Evolutionary conservation across 2,797 vertebrate species (phyloP).

Genomic region (Schizopygopsis malacanthus): DNA sequence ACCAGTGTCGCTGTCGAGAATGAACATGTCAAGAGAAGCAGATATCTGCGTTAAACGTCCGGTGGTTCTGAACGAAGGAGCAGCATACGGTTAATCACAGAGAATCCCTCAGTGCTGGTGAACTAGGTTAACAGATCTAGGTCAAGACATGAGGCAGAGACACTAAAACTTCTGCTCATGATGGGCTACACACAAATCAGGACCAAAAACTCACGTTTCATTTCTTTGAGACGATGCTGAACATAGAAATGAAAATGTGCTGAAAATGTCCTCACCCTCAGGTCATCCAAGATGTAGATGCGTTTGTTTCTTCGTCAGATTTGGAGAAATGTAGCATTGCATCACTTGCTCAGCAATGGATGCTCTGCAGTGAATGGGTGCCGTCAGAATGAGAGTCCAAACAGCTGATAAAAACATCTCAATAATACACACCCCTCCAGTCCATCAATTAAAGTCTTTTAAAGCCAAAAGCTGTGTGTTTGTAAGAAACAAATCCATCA

Average conservation of each 20-base stretch:
- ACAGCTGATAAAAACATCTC: not conserved
- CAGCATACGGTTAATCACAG: not conserved
- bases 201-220: not conserved
- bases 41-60: not conserved
- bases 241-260: not conserved
- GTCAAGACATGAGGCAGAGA: constrained; percentile 68
- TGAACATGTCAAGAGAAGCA: not conserved
- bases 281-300: not conserved
- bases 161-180: constrained; percentile 61
- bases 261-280: not conserved
- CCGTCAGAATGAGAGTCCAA: not conserved
- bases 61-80: not conserved
- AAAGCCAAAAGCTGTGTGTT: not conserved
- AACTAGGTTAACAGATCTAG: constrained; percentile 79
- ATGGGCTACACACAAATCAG: constrained; percentile 42
- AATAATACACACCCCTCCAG: not conserved
- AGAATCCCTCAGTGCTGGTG: constrained; percentile 29
- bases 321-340: not conserved
- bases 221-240: not conserved
- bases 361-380: not conserved
- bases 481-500: not conserved
- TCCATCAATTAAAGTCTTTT: not conserved
- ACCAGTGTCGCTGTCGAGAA: not conserved
- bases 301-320: not conserved
- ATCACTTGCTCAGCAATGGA: not conserved